Percentiles rank a stretch among this genome's conserved stretches.
phyloP scores from a whole-genome alignment of 1,140 invertebrate species.

The Ips typographus region DNA sequence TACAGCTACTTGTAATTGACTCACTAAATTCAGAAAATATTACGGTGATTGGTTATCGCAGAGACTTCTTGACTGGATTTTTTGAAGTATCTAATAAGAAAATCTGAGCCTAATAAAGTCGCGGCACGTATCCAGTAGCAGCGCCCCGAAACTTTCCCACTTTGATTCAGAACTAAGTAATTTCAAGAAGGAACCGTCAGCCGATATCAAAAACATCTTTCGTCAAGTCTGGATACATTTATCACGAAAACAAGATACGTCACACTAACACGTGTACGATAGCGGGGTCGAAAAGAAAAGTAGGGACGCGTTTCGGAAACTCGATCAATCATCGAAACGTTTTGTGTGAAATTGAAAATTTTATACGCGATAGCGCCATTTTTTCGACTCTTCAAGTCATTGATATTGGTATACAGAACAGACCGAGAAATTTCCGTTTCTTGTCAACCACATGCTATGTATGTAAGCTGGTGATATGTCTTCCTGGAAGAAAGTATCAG shows the following conservation, averaged over 20 bases:
- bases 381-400: not conserved
- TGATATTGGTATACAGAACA: too few species aligned
- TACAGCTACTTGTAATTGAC: too few species aligned
- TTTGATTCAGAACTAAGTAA: slow-evolving; percentile 16
- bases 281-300: slow-evolving; percentile 9
- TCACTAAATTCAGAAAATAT: too few species aligned
- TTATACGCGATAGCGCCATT: slow-evolving; percentile 35
- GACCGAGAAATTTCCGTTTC: too few species aligned
- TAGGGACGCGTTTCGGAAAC: slow-evolving; percentile 17
- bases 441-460: too few species aligned
- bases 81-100: too few species aligned
- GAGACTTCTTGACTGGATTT: too few species aligned
- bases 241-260: slow-evolving; percentile 37
- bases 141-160: slow-evolving; percentile 14
- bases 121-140: not conserved
- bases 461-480: too few species aligned
- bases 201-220: slow-evolving; percentile 29
- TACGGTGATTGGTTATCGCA: too few species aligned
- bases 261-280: slow-evolving; percentile 32
- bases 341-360: slow-evolving; percentile 38
- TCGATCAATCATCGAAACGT: slow-evolving; percentile 35
- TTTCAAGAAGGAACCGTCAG: slow-evolving; percentile 15
- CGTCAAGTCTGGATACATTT: slow-evolving; percentile 28
- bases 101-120: not conserved
- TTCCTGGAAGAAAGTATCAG: too few species aligned